Base-by-base conservation (phyloP, 2,888 invertebrate species). In the Microchrysa polita region DNA sequence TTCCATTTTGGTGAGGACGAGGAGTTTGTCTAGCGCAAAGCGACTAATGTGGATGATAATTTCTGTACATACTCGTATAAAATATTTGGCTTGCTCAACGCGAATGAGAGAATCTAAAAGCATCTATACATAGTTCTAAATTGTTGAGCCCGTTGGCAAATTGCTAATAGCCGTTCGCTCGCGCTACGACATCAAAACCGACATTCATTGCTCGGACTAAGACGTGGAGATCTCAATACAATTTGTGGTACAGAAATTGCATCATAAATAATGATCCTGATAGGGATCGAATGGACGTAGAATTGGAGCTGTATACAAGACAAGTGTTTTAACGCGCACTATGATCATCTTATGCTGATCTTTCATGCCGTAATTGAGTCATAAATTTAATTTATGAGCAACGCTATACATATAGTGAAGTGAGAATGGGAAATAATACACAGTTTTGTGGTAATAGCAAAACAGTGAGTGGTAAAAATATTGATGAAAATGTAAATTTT, bases 111-210 rank as follows among this genome's bases (percentile, higher is more conserved):
- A 52, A 60, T 69, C 60, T 16, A 69, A 69, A 74, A 44, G 60
- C 27, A 55, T 53, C 63, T 55, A n/a, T n/a, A n/a, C n/a, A n/a
- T n/a, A 72, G 67, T 60, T 74, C 67, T 60, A 69, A 74, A 67
- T 60, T 67, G 67, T 67, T 23, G 44, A 73, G 60, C 74, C 73
- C 67, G 72, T 74, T 72, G 74, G 74, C 73, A 74, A 72, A 73
- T 74, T 73, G 61, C 72, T 74, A 74, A 67, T 67, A 74, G 72
- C 61, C n/a, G 60, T n/a, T n/a, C 63, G 18, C 27, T 34, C 27
- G 27, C 27, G 7, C 27, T 34, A 55, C 69, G 55, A 69, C 60
- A 22, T 40, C 44, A 23, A 48, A 55, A 69, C 69, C 69, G 57
- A 18, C 40, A 10, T 42, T 55, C 57, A 14, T 69, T 12, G 14